Base-by-base conservation (phyloP, 2,888 invertebrate species). In the Meteorus colon region DNA sequence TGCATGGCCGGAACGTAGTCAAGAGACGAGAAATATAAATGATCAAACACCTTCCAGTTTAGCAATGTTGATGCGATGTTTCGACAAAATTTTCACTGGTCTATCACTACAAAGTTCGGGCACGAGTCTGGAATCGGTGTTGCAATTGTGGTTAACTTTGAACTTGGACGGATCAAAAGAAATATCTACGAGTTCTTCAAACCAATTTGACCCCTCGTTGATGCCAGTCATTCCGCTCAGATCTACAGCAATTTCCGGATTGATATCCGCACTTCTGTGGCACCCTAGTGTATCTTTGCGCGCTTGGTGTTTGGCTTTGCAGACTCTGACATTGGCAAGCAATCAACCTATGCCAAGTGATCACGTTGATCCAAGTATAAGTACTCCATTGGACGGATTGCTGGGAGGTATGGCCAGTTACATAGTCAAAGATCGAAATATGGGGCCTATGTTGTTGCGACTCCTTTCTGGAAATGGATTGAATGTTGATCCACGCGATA, bases 131-230 rank as follows among this genome's bases (percentile, higher is more conserved):
- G 97, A 97, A 90, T 93, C 96, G 86, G 94, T 96, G 68, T 91
- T 97, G 51, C 95, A 96, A 81, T 91, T 97, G 81, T 97, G 97
- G 96, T 91, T 97, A 79, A 96, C 96, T 2, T 91, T 97, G 78
- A 96, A 96, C 81, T 89, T 92, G 92, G 95, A 89, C 89, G 91
- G 76, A 84, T 90, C 88, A 89, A 91, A 91, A 86, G 92, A 88
- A 77, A 82, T 84, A 63, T 80, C 86, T 45, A 80, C 73, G 14
- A 82, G 71, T n/a, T 80, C 84, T 0, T 72, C 76, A n/a, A 81
- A 91, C n/a, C 92, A 92, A 59, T 92, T 93, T 79, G 91, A 92
- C 80, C 91, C 92, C 4, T 91, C 91, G 5, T 90, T 92, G 60
- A 90, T 91, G 63, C 95, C 95, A 1, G 91, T 92, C 74, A 93